phyloP scores from a whole-genome alignment of 2,888 invertebrate genomes.

The Philaethria dido region DNA sequence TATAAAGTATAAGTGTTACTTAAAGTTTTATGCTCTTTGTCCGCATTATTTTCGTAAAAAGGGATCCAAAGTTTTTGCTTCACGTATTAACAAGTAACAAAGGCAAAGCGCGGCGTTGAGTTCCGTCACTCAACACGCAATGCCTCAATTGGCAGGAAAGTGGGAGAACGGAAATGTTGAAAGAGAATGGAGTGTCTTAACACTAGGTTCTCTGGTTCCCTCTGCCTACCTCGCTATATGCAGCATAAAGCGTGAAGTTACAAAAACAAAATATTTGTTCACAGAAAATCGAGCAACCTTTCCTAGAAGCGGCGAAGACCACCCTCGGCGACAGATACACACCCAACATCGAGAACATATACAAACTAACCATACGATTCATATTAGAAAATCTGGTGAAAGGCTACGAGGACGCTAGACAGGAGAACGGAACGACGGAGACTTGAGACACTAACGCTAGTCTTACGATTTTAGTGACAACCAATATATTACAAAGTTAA shows the following conservation, averaged over 20 bases:
- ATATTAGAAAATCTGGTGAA: constrained; percentile 92
- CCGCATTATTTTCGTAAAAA: no score
- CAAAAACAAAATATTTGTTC: constrained; percentile 13
- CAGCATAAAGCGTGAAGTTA: not conserved
- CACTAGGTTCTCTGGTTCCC: no score
- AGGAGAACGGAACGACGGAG: constrained; percentile 52
- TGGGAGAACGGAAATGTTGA: no score
- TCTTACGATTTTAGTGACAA: not conserved
- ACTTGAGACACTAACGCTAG: constrained; percentile 24
- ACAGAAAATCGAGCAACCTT: constrained; percentile 96
- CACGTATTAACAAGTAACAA: no score
- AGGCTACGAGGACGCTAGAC: constrained; percentile 86
- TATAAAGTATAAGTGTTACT: no score
- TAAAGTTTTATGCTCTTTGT: no score
- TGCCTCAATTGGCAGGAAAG: no score
- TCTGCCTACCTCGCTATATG: no score
- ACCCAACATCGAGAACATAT: constrained; percentile 94
- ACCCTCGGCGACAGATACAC: constrained; percentile 95
- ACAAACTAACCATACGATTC: constrained; percentile 93
- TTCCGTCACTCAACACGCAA: no score
- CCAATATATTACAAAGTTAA: not conserved
- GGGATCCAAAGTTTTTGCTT: no score
- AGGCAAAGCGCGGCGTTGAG: no score
- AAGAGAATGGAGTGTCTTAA: no score
- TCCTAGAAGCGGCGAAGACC: constrained; percentile 92